Base-by-base conservation (phyloP, 2,888 invertebrate species). In the Tanytarsus gracilentus region DNA sequence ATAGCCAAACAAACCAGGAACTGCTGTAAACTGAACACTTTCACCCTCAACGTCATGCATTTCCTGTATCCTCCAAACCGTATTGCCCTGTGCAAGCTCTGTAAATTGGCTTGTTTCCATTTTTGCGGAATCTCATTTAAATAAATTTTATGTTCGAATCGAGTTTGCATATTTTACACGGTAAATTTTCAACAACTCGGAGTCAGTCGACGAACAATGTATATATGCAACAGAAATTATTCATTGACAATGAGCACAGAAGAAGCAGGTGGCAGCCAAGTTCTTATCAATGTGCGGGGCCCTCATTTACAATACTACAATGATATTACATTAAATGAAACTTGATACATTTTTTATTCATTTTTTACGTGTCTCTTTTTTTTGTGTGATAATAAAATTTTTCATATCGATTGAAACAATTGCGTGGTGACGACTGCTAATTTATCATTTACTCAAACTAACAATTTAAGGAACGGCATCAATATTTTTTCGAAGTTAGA, bases 161-260 rank as follows among this genome's bases (percentile, higher is more conserved):
- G 30, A 29, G 48, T 58, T 58, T 58, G 58, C 48, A 58, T 58
- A 58, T 58, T 58, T 58, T 58, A 56, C 58, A 48, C 48, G 48
- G 29, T 36, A 18, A n/a, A n/a, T 53, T 56, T 56, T 56, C 16
- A 56, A 36, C 56, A 56, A 56, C 44, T 40, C 40, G 44, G 40
- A 56, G 44, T 40, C 56, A 40, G n/a, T n/a, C n/a, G n/a, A n/a
- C n/a, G n/a, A n/a, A n/a, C 23, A 44, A 18, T 44, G 44, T 44
- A 44, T 36, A 36, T 36, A 36, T 36, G 27, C 25, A n/a, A 25
- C 25, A 14, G 14, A 25, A 51, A 50, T 40, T 40, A 56, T 44
- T 56, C 56, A 56, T 56, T 56, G 56, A 44, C 40, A 33, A 33
- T 39, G 56, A 44, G 11, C 44, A 44, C 44, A 26, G 55, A 33